Evolutionary conservation across 2,888 invertebrate genomes (phyloP).

Genomic region (Eumacrocentrus americanus): DNA sequence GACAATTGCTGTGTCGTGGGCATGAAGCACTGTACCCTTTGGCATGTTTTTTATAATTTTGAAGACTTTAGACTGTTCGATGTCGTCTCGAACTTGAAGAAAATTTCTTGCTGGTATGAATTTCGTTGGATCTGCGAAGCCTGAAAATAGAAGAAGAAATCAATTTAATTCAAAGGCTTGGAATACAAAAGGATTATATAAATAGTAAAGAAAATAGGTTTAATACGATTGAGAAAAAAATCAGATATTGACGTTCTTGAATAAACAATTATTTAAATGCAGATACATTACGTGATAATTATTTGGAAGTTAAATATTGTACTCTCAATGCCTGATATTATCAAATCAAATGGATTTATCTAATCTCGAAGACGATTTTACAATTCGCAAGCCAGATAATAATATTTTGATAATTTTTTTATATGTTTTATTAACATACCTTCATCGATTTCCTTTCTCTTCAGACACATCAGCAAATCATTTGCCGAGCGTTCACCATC

Average conservation of each 20-base stretch:
- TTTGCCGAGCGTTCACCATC: conserved; percentile 65
- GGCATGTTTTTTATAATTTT: conserved; percentile 73
- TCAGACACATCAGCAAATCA: conserved; percentile 67
- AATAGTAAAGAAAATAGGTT: not conserved
- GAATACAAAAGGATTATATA: not conserved
- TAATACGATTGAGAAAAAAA: not conserved
- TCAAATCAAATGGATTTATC: too few species aligned
- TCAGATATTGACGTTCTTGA: too few species aligned
- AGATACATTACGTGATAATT: too few species aligned
- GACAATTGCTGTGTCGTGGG: conserved; percentile 71
- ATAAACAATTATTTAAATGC: too few species aligned
- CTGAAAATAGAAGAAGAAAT: conserved; percentile 30
- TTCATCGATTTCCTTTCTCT: conserved; percentile 65
- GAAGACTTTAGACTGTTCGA: conserved; percentile 71
- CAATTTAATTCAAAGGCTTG: not conserved
- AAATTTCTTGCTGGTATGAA: conserved; percentile 74
- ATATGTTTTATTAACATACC: conserved; percentile 55
- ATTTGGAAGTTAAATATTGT: too few species aligned
- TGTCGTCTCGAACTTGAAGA: conserved; percentile 66
- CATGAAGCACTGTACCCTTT: conserved; percentile 76
- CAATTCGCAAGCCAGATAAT: too few species aligned
- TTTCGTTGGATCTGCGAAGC: conserved; percentile 53
- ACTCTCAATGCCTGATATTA: too few species aligned
- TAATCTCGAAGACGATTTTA: too few species aligned
- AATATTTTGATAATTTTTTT: not conserved